phyloP scores from a whole-genome alignment of 2,888 invertebrate species.

The Drosophila pegasa region DNA sequence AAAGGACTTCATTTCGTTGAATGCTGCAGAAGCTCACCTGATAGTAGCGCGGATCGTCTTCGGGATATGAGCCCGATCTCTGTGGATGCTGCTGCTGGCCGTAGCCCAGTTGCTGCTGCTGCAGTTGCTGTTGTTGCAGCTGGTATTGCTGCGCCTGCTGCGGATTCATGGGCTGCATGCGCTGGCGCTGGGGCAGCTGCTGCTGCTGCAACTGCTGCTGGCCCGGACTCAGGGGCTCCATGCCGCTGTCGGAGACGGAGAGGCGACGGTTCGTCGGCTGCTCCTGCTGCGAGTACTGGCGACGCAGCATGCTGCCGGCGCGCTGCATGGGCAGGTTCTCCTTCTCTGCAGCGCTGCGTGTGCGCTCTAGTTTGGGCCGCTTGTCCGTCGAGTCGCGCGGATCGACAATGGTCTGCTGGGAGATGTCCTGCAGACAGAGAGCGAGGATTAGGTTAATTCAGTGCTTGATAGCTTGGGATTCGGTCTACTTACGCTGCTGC shows the following conservation, averaged over 20 bases:
- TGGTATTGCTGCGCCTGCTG: slow-evolving; percentile 71
- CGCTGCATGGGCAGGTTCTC: slow-evolving; percentile 92
- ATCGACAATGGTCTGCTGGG: slow-evolving; percentile 85
- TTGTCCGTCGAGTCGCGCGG: slow-evolving; percentile 88
- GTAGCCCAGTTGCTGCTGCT: slow-evolving; percentile 86
- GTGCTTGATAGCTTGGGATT: background rate
- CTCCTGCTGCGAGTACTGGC: slow-evolving; percentile 92
- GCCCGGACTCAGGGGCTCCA: slow-evolving; percentile 84
- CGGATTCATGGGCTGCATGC: slow-evolving; percentile 82
- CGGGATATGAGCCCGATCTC: slow-evolving; percentile 85
- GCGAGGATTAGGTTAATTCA: background rate
- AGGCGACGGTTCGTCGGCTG: slow-evolving; percentile 88
- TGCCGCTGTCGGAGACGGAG: slow-evolving; percentile 86
- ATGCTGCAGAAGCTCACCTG: slow-evolving; percentile 77
- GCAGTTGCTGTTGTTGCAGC: slow-evolving; percentile 58
- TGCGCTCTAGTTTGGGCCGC: slow-evolving; percentile 93
- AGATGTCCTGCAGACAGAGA: slow-evolving; percentile 71
- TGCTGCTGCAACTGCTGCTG: slow-evolving; percentile 79
- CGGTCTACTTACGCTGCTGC: slow-evolving; percentile 83
- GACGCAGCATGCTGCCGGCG: slow-evolving; percentile 90
- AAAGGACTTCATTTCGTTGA: too few relatives aligned
- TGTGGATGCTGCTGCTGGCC: slow-evolving; percentile 82
- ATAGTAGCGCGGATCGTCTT: slow-evolving; percentile 89
- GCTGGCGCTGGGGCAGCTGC: slow-evolving; percentile 61
- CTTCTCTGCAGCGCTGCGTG: slow-evolving; percentile 94